Evolutionary conservation across 2,888 invertebrate species (phyloP).

Genomic region (Ethmia dodecea): DNA sequence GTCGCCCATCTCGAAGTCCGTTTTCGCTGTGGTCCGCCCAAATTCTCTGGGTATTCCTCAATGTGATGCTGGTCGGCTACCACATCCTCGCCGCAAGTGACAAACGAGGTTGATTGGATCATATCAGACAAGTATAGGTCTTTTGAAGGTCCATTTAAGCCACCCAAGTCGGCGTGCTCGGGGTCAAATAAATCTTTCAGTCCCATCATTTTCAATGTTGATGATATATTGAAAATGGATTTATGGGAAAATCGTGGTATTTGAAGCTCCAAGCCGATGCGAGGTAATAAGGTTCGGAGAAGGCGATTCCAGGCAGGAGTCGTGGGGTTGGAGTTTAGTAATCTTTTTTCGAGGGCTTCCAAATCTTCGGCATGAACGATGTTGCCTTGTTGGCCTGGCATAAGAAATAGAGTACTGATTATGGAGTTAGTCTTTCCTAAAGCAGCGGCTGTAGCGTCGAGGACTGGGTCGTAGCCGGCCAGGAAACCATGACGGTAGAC

Average conservation of each 20-base stretch:
- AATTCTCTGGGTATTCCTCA: slow-evolving; percentile 87
- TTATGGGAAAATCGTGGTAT: slow-evolving; percentile 90
- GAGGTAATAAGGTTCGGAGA: slow-evolving; percentile 84
- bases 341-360: slow-evolving; percentile 83
- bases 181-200: slow-evolving; percentile 87
- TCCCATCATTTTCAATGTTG: slow-evolving; percentile 88
- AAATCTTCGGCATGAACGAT: slow-evolving; percentile 88
- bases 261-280: slow-evolving; percentile 88
- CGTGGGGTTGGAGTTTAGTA: slow-evolving; percentile 81
- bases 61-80: slow-evolving; percentile 86
- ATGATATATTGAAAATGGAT: slow-evolving; percentile 88
- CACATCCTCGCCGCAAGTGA: slow-evolving; percentile 86
- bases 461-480: slow-evolving; percentile 89
- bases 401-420: slow-evolving; percentile 87
- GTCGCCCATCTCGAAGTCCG: slow-evolving; percentile 67
- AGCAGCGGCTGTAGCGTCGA: slow-evolving; percentile 90
- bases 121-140: slow-evolving; percentile 91
- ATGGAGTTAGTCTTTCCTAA: slow-evolving; percentile 81
- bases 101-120: slow-evolving; percentile 89
- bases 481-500: slow-evolving; percentile 86
- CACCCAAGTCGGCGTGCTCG: slow-evolving; percentile 87
- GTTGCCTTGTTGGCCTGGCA: slow-evolving; percentile 92
- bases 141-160: slow-evolving; percentile 87
- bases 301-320: slow-evolving; percentile 86
- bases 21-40: slow-evolving; percentile 51